phyloP scores from a whole-genome alignment of 2,113 vertebrate species.

The Mus pahari region DNA sequence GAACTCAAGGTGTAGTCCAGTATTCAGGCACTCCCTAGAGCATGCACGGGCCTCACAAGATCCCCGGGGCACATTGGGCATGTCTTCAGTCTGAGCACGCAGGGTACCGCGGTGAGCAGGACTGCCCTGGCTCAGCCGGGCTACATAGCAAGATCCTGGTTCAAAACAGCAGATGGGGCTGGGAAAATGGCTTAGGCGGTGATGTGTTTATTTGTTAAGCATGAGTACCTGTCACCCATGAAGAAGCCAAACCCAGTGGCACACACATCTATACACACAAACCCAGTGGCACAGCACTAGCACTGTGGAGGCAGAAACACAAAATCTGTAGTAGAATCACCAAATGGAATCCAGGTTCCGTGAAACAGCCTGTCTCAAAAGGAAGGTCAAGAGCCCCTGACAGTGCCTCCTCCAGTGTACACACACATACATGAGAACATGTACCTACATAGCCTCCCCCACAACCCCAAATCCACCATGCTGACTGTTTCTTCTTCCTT shows the following conservation, averaged over 20 bases:
- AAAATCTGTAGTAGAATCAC: background rate
- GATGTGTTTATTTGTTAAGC: background rate
- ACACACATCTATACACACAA: too few species aligned
- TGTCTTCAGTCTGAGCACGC: background rate
- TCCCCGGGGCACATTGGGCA: background rate
- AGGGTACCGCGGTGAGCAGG: background rate
- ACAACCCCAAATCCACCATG: too few species aligned
- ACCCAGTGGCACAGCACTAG: background rate
- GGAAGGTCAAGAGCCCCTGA: background rate
- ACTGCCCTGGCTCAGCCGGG: too few species aligned
- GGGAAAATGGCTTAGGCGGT: background rate
- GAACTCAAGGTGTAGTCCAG: background rate
- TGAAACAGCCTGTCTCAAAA: background rate
- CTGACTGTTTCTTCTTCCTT: constrained; percentile 50
- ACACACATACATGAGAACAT: background rate
- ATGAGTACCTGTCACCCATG: background rate
- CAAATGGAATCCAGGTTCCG: background rate
- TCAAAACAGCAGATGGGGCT: background rate
- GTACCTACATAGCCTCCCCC: too few species aligned
- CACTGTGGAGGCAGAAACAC: background rate
- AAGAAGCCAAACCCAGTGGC: background rate
- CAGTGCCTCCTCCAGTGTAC: too few species aligned
- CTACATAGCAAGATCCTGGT: background rate
- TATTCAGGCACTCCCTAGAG: background rate
- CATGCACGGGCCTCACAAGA: too few species aligned